Conservation (phyloP, 2,113 vertebrate species). For the Paedocypris sp. region DNA sequence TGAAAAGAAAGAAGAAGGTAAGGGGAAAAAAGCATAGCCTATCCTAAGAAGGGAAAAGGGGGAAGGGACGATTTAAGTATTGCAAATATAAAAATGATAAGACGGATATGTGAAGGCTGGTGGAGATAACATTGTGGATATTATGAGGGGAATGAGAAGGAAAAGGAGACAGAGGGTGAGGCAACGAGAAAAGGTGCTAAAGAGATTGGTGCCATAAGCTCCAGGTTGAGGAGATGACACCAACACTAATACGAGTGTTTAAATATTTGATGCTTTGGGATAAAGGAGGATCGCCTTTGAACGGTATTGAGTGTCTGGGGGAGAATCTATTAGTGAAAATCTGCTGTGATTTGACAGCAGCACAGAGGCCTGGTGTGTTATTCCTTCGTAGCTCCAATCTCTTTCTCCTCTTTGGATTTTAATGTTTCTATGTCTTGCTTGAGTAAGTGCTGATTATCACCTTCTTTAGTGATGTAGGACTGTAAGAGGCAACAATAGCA, state of each 20-base stretch:
- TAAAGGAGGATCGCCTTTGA: constrained; percentile 98
- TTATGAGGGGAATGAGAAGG: constrained; percentile 67
- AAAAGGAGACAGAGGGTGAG: constrained; percentile 48
- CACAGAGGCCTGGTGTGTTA: constrained; percentile 83
- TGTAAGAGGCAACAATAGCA: background rate
- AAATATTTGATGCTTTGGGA: constrained; percentile 99
- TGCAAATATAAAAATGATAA: constrained; percentile 71
- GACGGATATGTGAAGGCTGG: constrained; percentile 71
- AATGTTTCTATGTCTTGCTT: constrained; percentile 95
- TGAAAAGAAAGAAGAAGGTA: constrained; percentile 46
- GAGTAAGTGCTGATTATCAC: constrained; percentile 91
- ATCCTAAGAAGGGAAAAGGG: constrained; percentile 19
- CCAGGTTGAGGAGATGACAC: constrained; percentile 84
- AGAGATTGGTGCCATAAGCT: constrained; percentile 76
- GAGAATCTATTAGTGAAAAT: constrained; percentile 99
- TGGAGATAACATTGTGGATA: constrained; percentile 94
- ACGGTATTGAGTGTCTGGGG: constrained; percentile 99
- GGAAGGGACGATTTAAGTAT: constrained; percentile 64
- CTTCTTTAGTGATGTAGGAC: constrained; percentile 54
- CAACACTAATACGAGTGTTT: constrained; percentile 99
- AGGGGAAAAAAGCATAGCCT: constrained; percentile 4
- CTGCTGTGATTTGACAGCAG: constrained; percentile 87
- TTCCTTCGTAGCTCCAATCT: constrained; percentile 87
- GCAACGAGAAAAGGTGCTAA: constrained; percentile 40
- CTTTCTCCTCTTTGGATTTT: constrained; percentile 75